These are phyloP conservation scores for Epizoanthus scotinus DNA, from an alignment of 92 coral and sea anemone genomes.

Conservation along the genomic window DNA sequence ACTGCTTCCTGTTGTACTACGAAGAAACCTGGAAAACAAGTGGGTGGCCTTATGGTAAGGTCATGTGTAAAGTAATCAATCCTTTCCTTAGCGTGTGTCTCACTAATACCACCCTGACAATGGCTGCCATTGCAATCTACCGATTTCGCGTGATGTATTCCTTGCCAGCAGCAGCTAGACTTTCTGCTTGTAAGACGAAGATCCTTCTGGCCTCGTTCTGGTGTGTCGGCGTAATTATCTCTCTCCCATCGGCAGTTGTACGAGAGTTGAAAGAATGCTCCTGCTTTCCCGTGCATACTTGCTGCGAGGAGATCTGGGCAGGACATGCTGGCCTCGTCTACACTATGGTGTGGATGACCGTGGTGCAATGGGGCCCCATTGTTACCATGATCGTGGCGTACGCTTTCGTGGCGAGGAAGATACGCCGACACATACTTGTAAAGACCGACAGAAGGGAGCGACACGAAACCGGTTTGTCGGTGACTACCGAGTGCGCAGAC, in stretches of 20 bases:
- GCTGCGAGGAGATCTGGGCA: not conserved
- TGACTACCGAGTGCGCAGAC: not conserved
- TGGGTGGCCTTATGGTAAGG: slow-evolving; percentile 8
- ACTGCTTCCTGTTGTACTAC: not conserved
- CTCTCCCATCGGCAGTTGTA: not conserved
- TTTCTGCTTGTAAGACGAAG: not conserved
- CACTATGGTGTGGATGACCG: not conserved
- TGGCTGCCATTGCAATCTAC: slow-evolving; percentile 29
- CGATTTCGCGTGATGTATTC: slow-evolving; percentile 23
- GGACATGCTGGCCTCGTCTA: not conserved
- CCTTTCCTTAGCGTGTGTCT: not conserved
- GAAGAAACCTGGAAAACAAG: not conserved
- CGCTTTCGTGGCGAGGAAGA: slow-evolving; percentile 33
- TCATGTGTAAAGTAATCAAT: not conserved
- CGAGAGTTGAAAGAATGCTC: not conserved
- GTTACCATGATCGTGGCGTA: slow-evolving; percentile 47
- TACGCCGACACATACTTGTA: slow-evolving; percentile 39
- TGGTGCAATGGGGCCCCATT: slow-evolving; percentile 24
- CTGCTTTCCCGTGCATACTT: not conserved
- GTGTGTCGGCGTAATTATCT: slow-evolving; percentile 1
- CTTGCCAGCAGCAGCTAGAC: not conserved
- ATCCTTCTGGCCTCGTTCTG: slow-evolving; percentile 18
- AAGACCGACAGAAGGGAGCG: slow-evolving; percentile 8
- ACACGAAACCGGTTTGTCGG: slow-evolving; percentile 8
- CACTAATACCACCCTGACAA: not conserved